Percentiles rank a stretch among this genome's conserved stretches.
Conservation (phyloP, 1,140 invertebrate genomes). For the Pogonus chalceus region DNA sequence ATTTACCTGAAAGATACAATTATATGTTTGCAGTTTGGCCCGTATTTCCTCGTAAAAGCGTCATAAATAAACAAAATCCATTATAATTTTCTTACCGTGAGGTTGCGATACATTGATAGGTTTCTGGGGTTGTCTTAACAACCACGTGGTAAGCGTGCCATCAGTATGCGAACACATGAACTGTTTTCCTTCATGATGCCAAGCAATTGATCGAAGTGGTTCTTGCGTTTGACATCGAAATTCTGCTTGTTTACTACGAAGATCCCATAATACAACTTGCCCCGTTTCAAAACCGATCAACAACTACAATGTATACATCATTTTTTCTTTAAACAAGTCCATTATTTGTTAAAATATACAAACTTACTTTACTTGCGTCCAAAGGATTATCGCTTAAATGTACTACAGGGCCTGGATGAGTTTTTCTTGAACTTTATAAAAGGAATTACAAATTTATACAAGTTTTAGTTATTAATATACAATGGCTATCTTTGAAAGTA, state of each 20-base stretch:
- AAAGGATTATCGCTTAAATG: slow-evolving; percentile 92
- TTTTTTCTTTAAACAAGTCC: neutral
- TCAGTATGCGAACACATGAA: slow-evolving; percentile 95
- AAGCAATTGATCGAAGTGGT: slow-evolving; percentile 75
- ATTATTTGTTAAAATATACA: neutral
- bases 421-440: slow-evolving; percentile 78
- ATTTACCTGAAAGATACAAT: slow-evolving; percentile 57
- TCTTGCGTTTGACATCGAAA: slow-evolving; percentile 70
- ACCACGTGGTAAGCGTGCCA: slow-evolving; percentile 91
- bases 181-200: slow-evolving; percentile 97
- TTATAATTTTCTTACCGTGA: slow-evolving; percentile 65
- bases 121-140: slow-evolving; percentile 60
- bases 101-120: slow-evolving; percentile 76
- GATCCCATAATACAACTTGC: slow-evolving; percentile 91
- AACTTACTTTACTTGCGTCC: slow-evolving; percentile 83
- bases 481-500: no score
- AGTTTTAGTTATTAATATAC: no score
- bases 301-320: slow-evolving; percentile 50
- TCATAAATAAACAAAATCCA: neutral
- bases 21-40: neutral
- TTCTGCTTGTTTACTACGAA: slow-evolving; percentile 72
- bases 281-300: slow-evolving; percentile 95
- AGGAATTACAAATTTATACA: no score
- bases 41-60: slow-evolving; percentile 4
- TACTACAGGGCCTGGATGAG: slow-evolving; percentile 88